Base-by-base conservation (phyloP, 2,797 vertebrate species). In the Typhlichthys subterraneus region DNA sequence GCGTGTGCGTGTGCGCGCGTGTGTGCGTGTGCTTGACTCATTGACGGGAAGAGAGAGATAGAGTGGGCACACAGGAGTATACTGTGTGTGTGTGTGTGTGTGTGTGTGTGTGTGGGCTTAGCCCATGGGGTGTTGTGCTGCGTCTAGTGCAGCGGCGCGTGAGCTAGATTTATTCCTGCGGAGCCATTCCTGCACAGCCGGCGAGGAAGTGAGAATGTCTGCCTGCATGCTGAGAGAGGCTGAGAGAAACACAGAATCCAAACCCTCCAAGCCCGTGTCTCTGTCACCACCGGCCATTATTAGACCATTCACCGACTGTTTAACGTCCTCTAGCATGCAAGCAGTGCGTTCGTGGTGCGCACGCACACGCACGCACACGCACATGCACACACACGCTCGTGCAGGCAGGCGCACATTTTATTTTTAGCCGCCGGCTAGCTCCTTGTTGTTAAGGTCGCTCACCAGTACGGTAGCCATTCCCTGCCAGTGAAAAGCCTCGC, bases 81-180 rank as follows among this genome's bases (percentile, higher is more conserved):
- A 48, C 23, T 29, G 48, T 61, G 59, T 61, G 48, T 61, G 59
- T 50, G 47, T 61, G 59, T 61, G 59, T 63, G 61, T 29, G 11
- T 64, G 29, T 56, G 53, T 17, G 52, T 48, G 54, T 69, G 66
- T 65, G 48, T 71, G 61, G 58, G 66, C 60, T 63, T 70, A 67
- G 53, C 51, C 77, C 42, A 71, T 50, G 71, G 69, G 42, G 57
- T 75, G 71, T 50, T 67, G 62, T 76, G 29, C 56, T 65, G 63
- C 69, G 59, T 81, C 67, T 78, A 17, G 61, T 63, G 69, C 61
- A 68, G 61, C 47, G 68, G 61, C 66, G 75, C 73, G 65, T 61
- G 51, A 83, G 70, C 65, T 74, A 50, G 65, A 83, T 77, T 73
- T 75, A 83, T 85, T 72, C 68, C 68, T 75, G 70, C 68, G 53